These are phyloP conservation scores for Sebastes itinus DNA, from an alignment of 2,797 vertebrate species.

Conservation along the genomic window DNA sequence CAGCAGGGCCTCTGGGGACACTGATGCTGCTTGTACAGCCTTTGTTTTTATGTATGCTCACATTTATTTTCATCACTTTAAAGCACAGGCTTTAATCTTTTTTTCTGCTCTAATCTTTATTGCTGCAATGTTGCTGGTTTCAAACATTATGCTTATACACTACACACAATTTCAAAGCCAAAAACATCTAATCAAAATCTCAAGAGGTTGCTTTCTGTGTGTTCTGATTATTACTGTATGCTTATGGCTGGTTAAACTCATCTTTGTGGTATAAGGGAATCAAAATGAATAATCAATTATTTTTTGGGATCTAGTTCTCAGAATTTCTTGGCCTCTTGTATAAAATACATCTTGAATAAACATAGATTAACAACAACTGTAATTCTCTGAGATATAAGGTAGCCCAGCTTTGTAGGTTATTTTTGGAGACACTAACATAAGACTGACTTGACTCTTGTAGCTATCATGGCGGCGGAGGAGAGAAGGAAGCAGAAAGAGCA, in stretches of 20 bases:
- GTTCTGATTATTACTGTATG: background rate
- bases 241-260: background rate
- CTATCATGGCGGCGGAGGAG: slow-evolving; percentile 98
- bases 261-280: background rate
- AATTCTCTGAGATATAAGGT: slow-evolving; percentile 9
- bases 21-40: slow-evolving; percentile 17
- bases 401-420: slow-evolving; percentile 13
- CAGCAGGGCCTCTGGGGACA: slow-evolving; percentile 13
- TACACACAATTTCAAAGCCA: background rate
- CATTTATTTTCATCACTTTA: slow-evolving; percentile 51
- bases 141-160: slow-evolving; percentile 29
- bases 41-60: slow-evolving; percentile 42
- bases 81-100: slow-evolving; percentile 52
- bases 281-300: too few species aligned
- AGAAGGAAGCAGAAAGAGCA: slow-evolving; percentile 98
- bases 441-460: slow-evolving; percentile 76
- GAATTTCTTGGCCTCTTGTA: background rate
- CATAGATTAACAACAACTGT: background rate
- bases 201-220: background rate
- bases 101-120: slow-evolving; percentile 47
- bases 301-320: background rate
- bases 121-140: slow-evolving; percentile 14
- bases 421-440: slow-evolving; percentile 35
- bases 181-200: slow-evolving; percentile 4
- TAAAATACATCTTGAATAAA: slow-evolving; percentile 25